These are phyloP conservation scores for Drosophila austrosaltans DNA, from an alignment of 2,888 invertebrate genomes.

Conservation along the genomic window DNA sequence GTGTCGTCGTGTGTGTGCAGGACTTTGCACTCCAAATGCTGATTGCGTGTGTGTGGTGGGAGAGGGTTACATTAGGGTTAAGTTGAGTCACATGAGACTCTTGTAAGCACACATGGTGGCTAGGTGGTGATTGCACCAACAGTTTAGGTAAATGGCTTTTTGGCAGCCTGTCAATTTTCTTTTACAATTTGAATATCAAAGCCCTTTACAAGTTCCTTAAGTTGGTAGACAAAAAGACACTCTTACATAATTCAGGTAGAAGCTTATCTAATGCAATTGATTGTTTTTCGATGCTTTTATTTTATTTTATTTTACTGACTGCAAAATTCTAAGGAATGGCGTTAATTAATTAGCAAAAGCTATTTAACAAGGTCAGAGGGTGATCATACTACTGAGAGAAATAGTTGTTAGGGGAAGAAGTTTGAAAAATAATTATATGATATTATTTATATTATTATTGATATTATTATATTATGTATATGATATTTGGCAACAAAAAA, in stretches of 20 bases:
- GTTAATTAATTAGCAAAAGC: too few species aligned
- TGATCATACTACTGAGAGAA: too few species aligned
- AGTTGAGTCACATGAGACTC: slow-evolving; percentile 60
- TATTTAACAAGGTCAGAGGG: too few species aligned
- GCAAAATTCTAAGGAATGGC: too few species aligned
- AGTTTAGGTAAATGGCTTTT: slow-evolving; percentile 44
- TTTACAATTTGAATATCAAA: slow-evolving; percentile 50
- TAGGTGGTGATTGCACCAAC: slow-evolving; percentile 43
- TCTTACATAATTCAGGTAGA: not conserved
- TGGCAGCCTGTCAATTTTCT: slow-evolving; percentile 56
- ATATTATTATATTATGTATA: too few species aligned
- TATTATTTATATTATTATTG: too few species aligned
- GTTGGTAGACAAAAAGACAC: not conserved
- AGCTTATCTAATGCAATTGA: not conserved
- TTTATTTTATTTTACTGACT: too few species aligned
- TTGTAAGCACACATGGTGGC: slow-evolving; percentile 26
- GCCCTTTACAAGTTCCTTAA: not conserved
- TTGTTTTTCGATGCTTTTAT: not conserved
- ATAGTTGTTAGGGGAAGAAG: too few species aligned
- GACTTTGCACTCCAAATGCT: slow-evolving; percentile 54
- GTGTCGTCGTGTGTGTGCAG: slow-evolving; percentile 61
- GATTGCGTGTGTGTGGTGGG: not conserved
- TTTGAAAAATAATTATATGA: too few species aligned
- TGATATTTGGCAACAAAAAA: too few species aligned
- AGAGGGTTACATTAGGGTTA: slow-evolving; percentile 22